Base-by-base conservation (phyloP, 1,140 invertebrate species). In the Drosophila ogumai region DNA sequence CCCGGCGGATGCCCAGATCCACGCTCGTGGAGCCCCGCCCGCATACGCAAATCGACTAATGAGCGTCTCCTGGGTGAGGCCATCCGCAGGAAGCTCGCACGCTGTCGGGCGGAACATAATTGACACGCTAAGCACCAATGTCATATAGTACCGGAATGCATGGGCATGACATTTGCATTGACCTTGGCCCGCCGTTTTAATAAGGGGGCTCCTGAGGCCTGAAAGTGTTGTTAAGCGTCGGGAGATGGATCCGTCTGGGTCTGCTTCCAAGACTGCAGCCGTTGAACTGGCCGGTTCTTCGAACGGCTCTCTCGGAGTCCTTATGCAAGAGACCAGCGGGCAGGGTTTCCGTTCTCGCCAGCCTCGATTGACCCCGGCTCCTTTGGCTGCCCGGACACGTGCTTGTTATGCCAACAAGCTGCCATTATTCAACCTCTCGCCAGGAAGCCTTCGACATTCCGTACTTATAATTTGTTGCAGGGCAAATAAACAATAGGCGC, bases 391-490 rank as follows among this genome's bases (percentile, higher is more conserved):
- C 32, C 22, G 38, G 22, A 25, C 67, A 69, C 82, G 65, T 86
- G 82, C 77, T 87, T 82, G 79, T 82, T 86, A 79, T 82, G 82
- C 82, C 81, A 87, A 88, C 84, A 82, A 87, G 75, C 58, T 73
- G 79, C 38, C 78, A 61, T 74, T 25, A 75, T 60, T 81, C 66
- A 56, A 50, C 36, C 47, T 31, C 82, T 61, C 47, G 57, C 46
- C 60, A 82, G 79, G 75, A 87, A 82, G 66, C 71, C 82, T 79
- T 87, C 82, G 79, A 82, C 79, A 82, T 82, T 77, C 63, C 65
- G 75, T 74, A 82, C 79, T 87, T 79, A 73, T 87, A 87, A 87
- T 87, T 87, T 87, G 82, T 87, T 82, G 60, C 82, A 63, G 63
- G 81, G 74, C 59, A 82, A 76, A 88, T 82, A 85, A 84, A 82